Evolutionary conservation across 37 sponge, comb jelly and placozoan species (phyloP), one percentile per base, ranked within the genome.

Genomic region (Tethya wilhelma): DNA sequence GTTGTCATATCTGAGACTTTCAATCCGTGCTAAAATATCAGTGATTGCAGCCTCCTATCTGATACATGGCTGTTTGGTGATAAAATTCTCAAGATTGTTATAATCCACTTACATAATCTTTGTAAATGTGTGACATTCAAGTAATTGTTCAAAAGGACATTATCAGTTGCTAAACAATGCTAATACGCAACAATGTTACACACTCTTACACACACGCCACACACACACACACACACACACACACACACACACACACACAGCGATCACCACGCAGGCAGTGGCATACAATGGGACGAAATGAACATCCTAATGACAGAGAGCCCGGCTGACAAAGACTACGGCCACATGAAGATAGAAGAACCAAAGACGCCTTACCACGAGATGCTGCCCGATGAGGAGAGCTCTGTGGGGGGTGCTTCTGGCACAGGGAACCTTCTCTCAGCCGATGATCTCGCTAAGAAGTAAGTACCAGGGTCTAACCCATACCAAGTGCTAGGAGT

Each of bases 341-440:
- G 99, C 33, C 99, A 98, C 86, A 98, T 98, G 99, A 98, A 98
- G 87, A 96, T 98, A 59, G 93, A 93, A 31, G 99, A 98, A 62
- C 99, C 99, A 23, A 91, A 91, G 44, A 98, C 99, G 14, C 99
- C 99, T 20, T 98, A 96, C 64, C 81, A 89, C 31, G 81, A 80
- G 58, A 56, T 71, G 67, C 23, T 64, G 1, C 67, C 66, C 6
- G 79, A 78, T 31, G 79, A 78, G 23, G 79, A 66, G 55, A 67
- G 42, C 17, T 33, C 46, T 4, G 17, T 20, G n/a, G n/a, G n/a
- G n/a, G 11, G 26, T 40, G 23, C 36, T 1, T 23, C 55, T 20
- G 40, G 25, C 31, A 30, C 75, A 59, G 29, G 1, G 25, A 2
- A 4, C 14, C 5, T 56, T 12, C 20, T 75, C 38, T 56, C 75